These are phyloP conservation scores for Himalopsyche phryganea DNA, from an alignment of 1,140 invertebrate species.

Conservation along the genomic window DNA sequence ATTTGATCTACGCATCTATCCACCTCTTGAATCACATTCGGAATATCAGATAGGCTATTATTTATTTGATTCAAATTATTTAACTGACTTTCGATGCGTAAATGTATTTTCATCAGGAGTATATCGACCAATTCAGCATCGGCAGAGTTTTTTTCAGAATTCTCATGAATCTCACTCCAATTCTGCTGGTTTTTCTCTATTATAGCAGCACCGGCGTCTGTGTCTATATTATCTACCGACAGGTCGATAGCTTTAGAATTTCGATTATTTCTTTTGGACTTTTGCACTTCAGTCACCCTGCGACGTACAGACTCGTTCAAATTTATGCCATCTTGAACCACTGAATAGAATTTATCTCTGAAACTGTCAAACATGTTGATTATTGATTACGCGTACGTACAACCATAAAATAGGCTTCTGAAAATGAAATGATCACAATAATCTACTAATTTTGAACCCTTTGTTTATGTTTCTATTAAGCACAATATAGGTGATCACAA, in stretches of 20 bases:
- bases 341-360: constrained; percentile 32
- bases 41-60: constrained; percentile 7
- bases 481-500: no score
- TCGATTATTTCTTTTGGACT: constrained; percentile 1
- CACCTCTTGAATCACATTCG: constrained; percentile 17
- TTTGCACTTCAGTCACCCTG: constrained; percentile 24
- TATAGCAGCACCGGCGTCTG: constrained; percentile 14
- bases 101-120: constrained; percentile 20
- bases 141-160: constrained; percentile 24
- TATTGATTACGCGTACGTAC: no score
- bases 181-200: constrained; percentile 28
- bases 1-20: constrained; percentile 15
- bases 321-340: constrained; percentile 32
- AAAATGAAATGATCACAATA: no score
- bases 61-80: constrained; percentile 20
- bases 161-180: constrained; percentile 25
- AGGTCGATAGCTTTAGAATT: neutral
- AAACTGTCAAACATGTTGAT: constrained; percentile 30
- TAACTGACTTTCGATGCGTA: constrained; percentile 15
- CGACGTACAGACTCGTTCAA: constrained; percentile 23
- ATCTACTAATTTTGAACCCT: no score
- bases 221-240: constrained; percentile 8
- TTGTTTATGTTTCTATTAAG: no score
- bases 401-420: no score
- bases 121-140: constrained; percentile 21